Evolutionary conservation across 2,797 vertebrate genomes (phyloP), one percentile per base, ranked within the genome.

Genomic region (Acestrorhynchus altus): DNA sequence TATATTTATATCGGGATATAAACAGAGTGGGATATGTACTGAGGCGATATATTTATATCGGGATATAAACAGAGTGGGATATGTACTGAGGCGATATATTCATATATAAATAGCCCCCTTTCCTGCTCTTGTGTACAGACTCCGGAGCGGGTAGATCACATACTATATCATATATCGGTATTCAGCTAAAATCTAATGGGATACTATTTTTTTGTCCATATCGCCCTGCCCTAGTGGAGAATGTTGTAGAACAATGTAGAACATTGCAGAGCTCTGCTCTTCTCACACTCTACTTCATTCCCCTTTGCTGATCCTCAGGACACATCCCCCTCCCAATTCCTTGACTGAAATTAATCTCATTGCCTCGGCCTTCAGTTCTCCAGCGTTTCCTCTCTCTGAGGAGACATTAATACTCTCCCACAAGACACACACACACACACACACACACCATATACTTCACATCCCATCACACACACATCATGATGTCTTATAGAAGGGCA

Each of bases 311-410:
- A 59, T 46, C 56, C 20, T 31, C 57, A 57, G 9, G 6, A n/a
- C n/a, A n/a, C n/a, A n/a, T n/a, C 12, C 52, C 31, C 49, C 44
- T 10, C 10, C 31, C 4, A 13, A 13, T 90, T 84, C 81, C 81
- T 87, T 84, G 86, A 87, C 72, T 83, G 83, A 91, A 92, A 91
- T 90, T 86, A 91, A 93, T 94, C 92, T 90, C 87, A 86, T 93
- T 91, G 40, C 86, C 86, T 89, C 84, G 88, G 89, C 87, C 84
- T 89, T 92, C 88, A 90, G 85, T 92, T 88, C 86, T 87, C 88
- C 87, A 59, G 60, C 8, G 61, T 71, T 77, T 57, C 49, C 52
- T 52, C 20, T 52, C 76, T 86, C 74, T 85, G 91, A 90, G 91
- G 87, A 89, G 89, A 85, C 83, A 81, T 77, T 83, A 77, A 77